Percentiles rank a stretch among this genome's conserved stretches.
phyloP scores from a whole-genome alignment of 2,113 vertebrate genomes.

The Albula goreensis region DNA sequence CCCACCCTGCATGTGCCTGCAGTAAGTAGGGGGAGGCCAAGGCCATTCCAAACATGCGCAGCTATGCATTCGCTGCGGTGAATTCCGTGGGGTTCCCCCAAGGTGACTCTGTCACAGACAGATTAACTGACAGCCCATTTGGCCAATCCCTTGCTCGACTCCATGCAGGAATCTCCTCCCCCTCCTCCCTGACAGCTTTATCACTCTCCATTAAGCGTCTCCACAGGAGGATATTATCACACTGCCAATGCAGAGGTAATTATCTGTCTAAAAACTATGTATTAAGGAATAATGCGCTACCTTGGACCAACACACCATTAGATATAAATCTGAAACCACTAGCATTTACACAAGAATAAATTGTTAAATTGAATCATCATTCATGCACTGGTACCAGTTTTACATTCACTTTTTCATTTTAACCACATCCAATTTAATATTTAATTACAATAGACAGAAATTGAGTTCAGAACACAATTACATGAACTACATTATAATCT shows the following conservation, averaged over 20 bases:
- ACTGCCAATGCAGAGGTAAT: background rate
- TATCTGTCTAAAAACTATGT: background rate
- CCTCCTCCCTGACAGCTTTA: background rate
- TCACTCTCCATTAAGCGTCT: background rate
- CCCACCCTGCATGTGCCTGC: background rate
- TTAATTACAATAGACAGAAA: background rate
- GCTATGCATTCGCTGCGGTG: background rate
- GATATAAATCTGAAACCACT: background rate
- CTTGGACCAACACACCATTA: background rate
- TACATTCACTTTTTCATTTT: background rate
- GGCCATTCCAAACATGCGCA: no score
- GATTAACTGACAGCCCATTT: background rate
- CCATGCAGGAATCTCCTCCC: background rate
- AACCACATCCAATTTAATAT: background rate
- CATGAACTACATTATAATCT: background rate
- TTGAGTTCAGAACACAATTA: background rate
- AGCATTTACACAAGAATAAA: background rate
- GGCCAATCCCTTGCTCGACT: background rate
- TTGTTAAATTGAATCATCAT: background rate
- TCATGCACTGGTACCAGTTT: background rate
- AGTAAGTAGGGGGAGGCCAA: no score
- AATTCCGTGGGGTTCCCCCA: constrained; percentile 21
- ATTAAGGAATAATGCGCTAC: background rate
- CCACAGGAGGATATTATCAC: background rate
- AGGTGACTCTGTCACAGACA: constrained; percentile 1